phyloP scores from a whole-genome alignment of 2,888 invertebrate species.

The Timandra comae region DNA sequence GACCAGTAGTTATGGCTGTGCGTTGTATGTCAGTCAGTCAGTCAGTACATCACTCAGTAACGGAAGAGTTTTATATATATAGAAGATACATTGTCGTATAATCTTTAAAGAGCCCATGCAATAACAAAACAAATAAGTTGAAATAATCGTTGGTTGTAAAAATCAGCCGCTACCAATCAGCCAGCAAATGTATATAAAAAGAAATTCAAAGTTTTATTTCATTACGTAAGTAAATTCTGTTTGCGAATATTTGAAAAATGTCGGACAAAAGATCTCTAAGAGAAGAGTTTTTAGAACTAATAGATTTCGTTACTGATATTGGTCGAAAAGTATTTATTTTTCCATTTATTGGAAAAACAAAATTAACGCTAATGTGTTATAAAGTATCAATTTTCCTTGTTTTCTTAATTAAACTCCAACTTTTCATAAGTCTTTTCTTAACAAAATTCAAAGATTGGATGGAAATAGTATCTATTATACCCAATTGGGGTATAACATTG shows the following conservation, averaged over 20 bases:
- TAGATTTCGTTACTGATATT: slow-evolving; percentile 37
- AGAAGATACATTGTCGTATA: too few species aligned
- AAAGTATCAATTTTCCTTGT: slow-evolving; percentile 29
- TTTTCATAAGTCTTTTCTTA: slow-evolving; percentile 37
- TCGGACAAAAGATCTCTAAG: slow-evolving; percentile 25
- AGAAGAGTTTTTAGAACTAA: slow-evolving; percentile 32
- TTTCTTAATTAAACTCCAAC: slow-evolving; percentile 37
- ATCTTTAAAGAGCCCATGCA: too few species aligned
- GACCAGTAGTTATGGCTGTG: too few species aligned
- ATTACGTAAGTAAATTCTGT: too few species aligned
- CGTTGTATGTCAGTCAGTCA: too few species aligned
- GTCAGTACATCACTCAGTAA: too few species aligned
- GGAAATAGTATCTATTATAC: slow-evolving; percentile 50
- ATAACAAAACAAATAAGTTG: too few species aligned
- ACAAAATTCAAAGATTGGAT: slow-evolving; percentile 42
- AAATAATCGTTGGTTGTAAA: too few species aligned
- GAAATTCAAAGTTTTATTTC: too few species aligned
- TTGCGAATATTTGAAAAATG: slow-evolving; percentile 8
- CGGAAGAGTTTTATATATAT: too few species aligned
- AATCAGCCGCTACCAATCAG: too few species aligned
- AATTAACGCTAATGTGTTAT: slow-evolving; percentile 28
- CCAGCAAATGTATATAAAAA: too few species aligned
- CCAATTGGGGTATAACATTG: slow-evolving; percentile 52
- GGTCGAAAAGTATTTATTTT: slow-evolving; percentile 43
- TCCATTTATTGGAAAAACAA: slow-evolving; percentile 43